Evolutionary conservation across 2,888 invertebrate species (phyloP), one percentile per base, ranked within the genome.

Genomic region (Callimorpha dominula): DNA sequence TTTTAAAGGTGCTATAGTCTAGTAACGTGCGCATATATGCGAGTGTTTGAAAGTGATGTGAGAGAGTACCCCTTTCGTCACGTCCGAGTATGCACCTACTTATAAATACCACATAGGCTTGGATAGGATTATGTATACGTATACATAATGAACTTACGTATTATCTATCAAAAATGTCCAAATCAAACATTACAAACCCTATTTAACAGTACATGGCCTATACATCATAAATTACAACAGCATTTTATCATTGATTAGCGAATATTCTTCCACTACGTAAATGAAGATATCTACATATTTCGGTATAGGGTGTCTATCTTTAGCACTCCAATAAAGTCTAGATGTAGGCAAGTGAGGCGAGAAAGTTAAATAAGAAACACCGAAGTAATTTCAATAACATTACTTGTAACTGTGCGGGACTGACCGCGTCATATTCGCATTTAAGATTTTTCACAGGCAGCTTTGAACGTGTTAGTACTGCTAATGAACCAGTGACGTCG

Each of bases 301-400:
- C 31, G 31, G 31, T 31, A 31, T 31, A 31, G 31, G 31, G 31
- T 20, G 14, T 65, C 62, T 71, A 70, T 50, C 71, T 79, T 82
- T 82, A 75, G 83, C 83, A 86, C 83, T 67, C 82, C 79, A 87
- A 79, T 84, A 57, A 85, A 81, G 84, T 73, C 74, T 79, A 82
- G 79, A 72, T 76, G 73, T 76, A 79, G 80, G 73, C 68, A 73
- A 74, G 72, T 71, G 72, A 82, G 71, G 72, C 79, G 86, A 85
- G 89, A 90, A 89, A 90, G 88, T 86, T 82, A 84, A 84, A 83
- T 78, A 82, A 76, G n/a, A 69, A 77, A 81, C 77, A 79, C 68
- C 73, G n/a, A 72, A 70, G 68, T 79, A 80, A 76, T 85, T 83
- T 82, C 83, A 82, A 84, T 83, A 80, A 80, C 42, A 66, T 70